Evolutionary conservation across 2,113 vertebrate genomes (phyloP), one percentile per base, ranked within the genome.

Genomic region (Calcarius ornatus): DNA sequence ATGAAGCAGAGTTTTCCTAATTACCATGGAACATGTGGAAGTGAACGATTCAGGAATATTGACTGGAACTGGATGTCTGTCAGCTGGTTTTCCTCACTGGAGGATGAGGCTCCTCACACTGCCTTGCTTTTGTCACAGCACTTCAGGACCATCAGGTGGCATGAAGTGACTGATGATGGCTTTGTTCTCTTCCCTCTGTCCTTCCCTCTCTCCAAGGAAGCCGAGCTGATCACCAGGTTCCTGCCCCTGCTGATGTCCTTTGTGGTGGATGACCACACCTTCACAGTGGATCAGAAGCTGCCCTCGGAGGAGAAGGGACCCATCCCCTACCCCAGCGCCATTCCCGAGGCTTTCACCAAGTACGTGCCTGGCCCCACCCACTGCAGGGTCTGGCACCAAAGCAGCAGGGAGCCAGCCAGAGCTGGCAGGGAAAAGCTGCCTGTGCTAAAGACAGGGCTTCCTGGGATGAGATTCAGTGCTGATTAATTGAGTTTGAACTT

Each of bases 161-260:
- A 59, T n/a, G 30, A 82, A 50, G 23, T 73, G 90, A 42, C 24
- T 80, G 68, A 14, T 60, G 48, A 22, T 63, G 40, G 10, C 14
- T n/a, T 54, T 70, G 7, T 37, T 82, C 37, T 71, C 65, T 86
- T 53, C 38, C 33, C 37, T 77, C 18, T 93, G 12, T 78, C 71
- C 24, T 63, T 77, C 15, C 30, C 6, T 73, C 19, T 51, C 20
- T 64, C 33, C 15, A 76, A 99, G 99, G 99, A 99, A 84, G 81
- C 97, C 21, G 99, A 99, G 85, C 93, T 99, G 65, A 98, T 99
- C 95, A 99, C 99, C 3, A 99, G 98, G 92, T 99, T 99, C 96
- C 97, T 99, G 86, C 99, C 99, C 0, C 98, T 98, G 86, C 98
- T 99, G 97, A 99, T 99, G 99, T 99, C 99, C 12, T 98, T 99